Evolutionary conservation across 2,113 vertebrate genomes (phyloP).

Genomic region (Silurus glanis): DNA sequence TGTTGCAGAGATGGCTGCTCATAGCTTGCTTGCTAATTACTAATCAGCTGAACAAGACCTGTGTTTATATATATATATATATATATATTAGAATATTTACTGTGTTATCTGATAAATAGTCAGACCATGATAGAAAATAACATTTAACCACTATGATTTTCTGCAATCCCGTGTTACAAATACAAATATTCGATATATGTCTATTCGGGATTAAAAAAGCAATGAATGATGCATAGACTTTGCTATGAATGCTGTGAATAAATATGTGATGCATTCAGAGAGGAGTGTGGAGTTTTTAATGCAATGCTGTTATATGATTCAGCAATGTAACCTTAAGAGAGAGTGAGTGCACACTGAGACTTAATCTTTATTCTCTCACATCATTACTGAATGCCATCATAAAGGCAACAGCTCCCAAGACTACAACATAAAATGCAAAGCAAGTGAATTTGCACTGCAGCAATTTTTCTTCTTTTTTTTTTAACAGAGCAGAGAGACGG

Average conservation of each 20-base stretch:
- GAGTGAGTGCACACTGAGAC: conserved; percentile 29
- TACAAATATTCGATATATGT: background rate
- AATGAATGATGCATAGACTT: conserved; percentile 22
- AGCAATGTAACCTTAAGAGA: conserved; percentile 20
- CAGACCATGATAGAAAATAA: background rate
- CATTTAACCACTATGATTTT: conserved; percentile 17
- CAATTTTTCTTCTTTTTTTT: background rate
- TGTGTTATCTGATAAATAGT: background rate
- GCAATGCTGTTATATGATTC: conserved; percentile 40
- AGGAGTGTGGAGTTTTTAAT: conserved; percentile 19
- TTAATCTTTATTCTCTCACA: conserved; percentile 61
- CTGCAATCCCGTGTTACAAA: background rate
- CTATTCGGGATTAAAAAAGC: background rate
- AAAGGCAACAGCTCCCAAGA: conserved; percentile 56
- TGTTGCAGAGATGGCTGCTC: conserved; percentile 29
- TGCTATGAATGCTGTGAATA: conserved; percentile 12
- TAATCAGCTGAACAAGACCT: conserved; percentile 16
- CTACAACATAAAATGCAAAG: conserved; percentile 57
- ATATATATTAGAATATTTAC: background rate
- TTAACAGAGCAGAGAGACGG: conserved; percentile 30
- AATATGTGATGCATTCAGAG: background rate
- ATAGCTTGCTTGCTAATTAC: conserved; percentile 17
- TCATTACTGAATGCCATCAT: conserved; percentile 62
- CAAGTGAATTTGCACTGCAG: conserved; percentile 27
- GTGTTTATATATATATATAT: background rate